Conservation (phyloP, 2,888 invertebrate species). For the Imbricaverruca yamaguchii region DNA sequence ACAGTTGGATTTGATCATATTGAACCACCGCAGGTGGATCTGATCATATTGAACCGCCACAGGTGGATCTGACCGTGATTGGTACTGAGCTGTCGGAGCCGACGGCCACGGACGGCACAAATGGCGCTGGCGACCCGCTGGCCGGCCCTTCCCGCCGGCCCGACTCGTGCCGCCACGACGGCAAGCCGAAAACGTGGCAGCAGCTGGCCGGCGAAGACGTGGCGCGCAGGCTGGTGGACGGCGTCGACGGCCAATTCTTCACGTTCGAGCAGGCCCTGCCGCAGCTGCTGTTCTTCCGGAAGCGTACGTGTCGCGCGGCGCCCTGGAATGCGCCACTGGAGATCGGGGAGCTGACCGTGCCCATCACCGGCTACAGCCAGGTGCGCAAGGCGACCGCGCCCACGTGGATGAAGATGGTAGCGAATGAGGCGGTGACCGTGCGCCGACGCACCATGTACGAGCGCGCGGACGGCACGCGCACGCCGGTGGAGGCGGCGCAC, state of each 20-base stretch:
- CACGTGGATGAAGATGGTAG: slow-evolving; percentile 42
- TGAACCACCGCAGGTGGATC: too few species aligned
- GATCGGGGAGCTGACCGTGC: slow-evolving; percentile 52
- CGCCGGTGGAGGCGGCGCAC: slow-evolving; percentile 47
- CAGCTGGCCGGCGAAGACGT: slow-evolving; percentile 32
- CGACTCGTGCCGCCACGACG: slow-evolving; percentile 36
- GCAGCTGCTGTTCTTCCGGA: slow-evolving; percentile 52
- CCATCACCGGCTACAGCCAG: slow-evolving; percentile 51
- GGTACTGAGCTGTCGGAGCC: background rate
- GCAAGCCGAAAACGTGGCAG: slow-evolving; percentile 30
- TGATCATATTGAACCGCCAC: too few species aligned
- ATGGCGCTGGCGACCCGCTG: slow-evolving; percentile 22
- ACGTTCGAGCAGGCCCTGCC: slow-evolving; percentile 54
- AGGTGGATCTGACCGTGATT: background rate
- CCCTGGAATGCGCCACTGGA: slow-evolving; percentile 59
- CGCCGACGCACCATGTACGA: slow-evolving; percentile 36
- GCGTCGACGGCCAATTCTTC: slow-evolving; percentile 40
- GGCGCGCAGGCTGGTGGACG: slow-evolving; percentile 24
- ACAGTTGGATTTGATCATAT: too few species aligned
- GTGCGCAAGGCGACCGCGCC: slow-evolving; percentile 41
- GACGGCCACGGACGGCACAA: background rate
- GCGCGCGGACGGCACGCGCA: slow-evolving; percentile 45
- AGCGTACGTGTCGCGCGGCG: slow-evolving; percentile 46
- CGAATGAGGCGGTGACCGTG: slow-evolving; percentile 39
- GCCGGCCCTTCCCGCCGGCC: slow-evolving; percentile 35